A percentile compares a stretch with the other conserved stretches of the same genome.
Conservation (phyloP, 2,113 vertebrate genomes). For the Lucifuga dentata region DNA sequence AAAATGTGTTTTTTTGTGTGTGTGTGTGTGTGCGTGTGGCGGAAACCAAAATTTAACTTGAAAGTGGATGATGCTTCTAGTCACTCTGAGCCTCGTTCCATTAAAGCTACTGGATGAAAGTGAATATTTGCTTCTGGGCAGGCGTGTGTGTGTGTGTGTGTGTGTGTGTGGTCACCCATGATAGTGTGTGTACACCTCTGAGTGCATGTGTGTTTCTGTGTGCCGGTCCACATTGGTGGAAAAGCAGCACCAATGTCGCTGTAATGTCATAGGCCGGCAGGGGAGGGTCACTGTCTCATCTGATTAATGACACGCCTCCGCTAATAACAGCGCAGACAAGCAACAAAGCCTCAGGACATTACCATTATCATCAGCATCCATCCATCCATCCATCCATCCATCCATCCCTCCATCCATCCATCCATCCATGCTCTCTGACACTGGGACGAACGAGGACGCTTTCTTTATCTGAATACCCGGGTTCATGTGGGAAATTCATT, state of each 20-base stretch:
- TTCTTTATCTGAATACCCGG: conserved; percentile 51
- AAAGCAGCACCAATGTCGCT: conserved; percentile 64
- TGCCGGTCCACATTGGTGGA: conserved; percentile 31
- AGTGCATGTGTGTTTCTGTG: not conserved
- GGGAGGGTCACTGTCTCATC: conserved; percentile 51
- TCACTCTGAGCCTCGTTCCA: not conserved
- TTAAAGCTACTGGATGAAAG: too few relatives aligned
- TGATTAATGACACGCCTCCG: conserved; percentile 75
- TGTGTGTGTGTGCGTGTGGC: too few relatives aligned
- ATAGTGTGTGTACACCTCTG: not conserved
- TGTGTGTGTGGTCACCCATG: not conserved
- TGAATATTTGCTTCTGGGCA: too few relatives aligned
- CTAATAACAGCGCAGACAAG: conserved; percentile 59
- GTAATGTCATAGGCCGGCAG: conserved; percentile 67
- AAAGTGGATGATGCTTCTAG: too few relatives aligned
- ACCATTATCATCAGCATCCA: conserved; percentile 60
- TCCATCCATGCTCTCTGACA: conserved; percentile 6
- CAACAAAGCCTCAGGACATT: conserved; percentile 64
- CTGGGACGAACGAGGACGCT: conserved; percentile 5
- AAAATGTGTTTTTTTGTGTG: too few relatives aligned
- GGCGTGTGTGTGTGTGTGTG: not conserved
- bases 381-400: conserved; percentile 30
- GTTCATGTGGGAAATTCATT: conserved; percentile 20
- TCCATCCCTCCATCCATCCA: conserved; percentile 18
- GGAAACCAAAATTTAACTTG: too few relatives aligned